Evolutionary conservation across 2,113 vertebrate genomes (phyloP).

Genomic region (Cheirogaleus medius): DNA sequence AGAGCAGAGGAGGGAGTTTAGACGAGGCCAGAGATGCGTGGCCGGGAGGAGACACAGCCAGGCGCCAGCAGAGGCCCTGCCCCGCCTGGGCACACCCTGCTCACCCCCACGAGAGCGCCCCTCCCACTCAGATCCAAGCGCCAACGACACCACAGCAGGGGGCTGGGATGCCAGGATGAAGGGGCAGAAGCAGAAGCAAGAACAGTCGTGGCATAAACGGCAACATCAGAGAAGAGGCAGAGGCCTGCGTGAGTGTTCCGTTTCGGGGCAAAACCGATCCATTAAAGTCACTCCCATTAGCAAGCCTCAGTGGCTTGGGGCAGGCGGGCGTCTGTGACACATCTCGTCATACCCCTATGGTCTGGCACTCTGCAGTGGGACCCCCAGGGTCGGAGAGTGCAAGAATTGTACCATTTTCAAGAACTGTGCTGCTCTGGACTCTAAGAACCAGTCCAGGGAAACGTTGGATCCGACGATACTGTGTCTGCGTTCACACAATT

Average conservation of each 20-base stretch:
- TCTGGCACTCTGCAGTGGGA: not conserved
- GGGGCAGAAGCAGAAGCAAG: not conserved
- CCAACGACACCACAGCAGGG: not conserved
- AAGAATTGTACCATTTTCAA: slow-evolving; percentile 14
- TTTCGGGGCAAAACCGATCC: not conserved
- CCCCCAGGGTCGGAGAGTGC: not conserved
- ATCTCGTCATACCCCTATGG: not conserved
- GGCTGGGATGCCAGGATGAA: not conserved
- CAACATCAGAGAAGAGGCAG: not conserved
- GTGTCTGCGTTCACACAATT: not conserved
- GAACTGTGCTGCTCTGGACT: not conserved
- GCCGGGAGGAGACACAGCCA: not conserved
- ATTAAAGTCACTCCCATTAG: not conserved
- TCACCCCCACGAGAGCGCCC: not conserved
- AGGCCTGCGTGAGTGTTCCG: too few relatives aligned
- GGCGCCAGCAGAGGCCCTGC: not conserved
- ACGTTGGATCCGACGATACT: not conserved
- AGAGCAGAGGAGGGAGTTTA: not conserved
- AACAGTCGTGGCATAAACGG: not conserved
- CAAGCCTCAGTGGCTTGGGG: not conserved
- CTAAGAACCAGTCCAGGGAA: not conserved
- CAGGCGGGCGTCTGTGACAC: not conserved
- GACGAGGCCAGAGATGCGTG: not conserved
- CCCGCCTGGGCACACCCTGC: not conserved
- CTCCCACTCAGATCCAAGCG: not conserved